Conservation (phyloP, 2,888 invertebrate species). For the Bellardia pandia region DNA sequence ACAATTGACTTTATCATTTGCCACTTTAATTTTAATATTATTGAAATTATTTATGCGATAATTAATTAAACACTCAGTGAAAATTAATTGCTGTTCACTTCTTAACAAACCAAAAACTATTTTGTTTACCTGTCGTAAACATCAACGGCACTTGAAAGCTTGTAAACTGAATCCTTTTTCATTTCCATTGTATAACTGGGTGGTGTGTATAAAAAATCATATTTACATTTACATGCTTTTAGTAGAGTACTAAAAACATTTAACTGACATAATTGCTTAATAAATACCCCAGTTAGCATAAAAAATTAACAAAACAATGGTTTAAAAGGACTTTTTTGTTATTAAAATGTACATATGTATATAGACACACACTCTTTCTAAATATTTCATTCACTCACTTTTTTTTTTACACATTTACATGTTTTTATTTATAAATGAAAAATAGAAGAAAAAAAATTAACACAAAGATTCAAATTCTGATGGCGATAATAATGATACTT, state of each 20-base stretch:
- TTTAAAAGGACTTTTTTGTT: conserved; percentile 23
- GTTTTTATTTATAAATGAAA: no score
- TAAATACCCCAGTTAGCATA: conserved; percentile 64
- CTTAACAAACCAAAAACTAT: conserved; percentile 24
- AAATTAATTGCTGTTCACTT: conserved; percentile 41
- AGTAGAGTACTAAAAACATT: conserved; percentile 24
- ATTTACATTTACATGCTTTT: conserved; percentile 4
- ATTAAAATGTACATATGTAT: not conserved
- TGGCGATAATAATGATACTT: conserved; percentile 37
- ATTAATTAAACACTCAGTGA: conserved; percentile 54
- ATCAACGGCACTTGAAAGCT: not conserved
- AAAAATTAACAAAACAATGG: conserved; percentile 44
- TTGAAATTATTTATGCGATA: conserved; percentile 1
- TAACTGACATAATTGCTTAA: conserved; percentile 71
- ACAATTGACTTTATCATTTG: conserved; percentile 2
- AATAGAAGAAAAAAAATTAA: not conserved
- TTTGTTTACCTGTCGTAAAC: conserved; percentile 35
- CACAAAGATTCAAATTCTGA: conserved; percentile 1
- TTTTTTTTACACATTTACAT: no score
- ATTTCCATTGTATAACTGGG: conserved; percentile 4
- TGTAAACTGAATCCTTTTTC: conserved; percentile 3
- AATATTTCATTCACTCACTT: no score
- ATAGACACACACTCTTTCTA: not conserved
- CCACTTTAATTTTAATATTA: not conserved
- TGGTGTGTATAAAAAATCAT: conserved; percentile 8